Evolutionary conservation across 2,797 vertebrate species (phyloP).

Genomic region (Sarcoramphus papa): DNA sequence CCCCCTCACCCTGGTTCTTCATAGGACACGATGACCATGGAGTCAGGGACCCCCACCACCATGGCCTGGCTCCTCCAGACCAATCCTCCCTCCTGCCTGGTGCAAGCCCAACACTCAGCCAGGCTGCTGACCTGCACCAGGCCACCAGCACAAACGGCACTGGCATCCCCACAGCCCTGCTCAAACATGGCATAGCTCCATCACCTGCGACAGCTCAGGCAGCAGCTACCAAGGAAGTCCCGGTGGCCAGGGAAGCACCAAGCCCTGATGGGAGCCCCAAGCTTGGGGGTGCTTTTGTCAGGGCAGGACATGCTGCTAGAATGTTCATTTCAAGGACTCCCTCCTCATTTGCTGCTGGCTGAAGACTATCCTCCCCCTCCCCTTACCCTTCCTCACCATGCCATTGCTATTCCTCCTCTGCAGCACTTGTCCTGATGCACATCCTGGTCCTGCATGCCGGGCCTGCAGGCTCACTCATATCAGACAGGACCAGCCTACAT

Average conservation of each 20-base stretch:
- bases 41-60: neutral
- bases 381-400: neutral
- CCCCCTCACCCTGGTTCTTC: neutral
- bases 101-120: neutral
- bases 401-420: neutral
- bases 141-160: neutral
- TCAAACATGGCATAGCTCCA: rapidly evolving
- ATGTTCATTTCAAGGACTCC: neutral
- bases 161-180: neutral
- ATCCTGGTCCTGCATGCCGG: neutral
- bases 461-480: neutral
- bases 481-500: neutral
- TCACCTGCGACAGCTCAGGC: neutral
- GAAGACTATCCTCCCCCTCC: neutral
- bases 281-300: neutral
- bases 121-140: neutral
- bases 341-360: neutral
- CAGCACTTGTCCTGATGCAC: neutral
- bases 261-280: neutral
- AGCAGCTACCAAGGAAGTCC: neutral
- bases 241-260: neutral
- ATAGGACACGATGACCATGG: neutral
- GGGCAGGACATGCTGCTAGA: neutral
- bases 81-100: neutral
- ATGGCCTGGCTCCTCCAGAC: neutral